Evolutionary conservation across 2,113 vertebrate genomes (phyloP), one percentile per base, ranked within the genome.

Genomic region (Colistium nudipinnis): DNA sequence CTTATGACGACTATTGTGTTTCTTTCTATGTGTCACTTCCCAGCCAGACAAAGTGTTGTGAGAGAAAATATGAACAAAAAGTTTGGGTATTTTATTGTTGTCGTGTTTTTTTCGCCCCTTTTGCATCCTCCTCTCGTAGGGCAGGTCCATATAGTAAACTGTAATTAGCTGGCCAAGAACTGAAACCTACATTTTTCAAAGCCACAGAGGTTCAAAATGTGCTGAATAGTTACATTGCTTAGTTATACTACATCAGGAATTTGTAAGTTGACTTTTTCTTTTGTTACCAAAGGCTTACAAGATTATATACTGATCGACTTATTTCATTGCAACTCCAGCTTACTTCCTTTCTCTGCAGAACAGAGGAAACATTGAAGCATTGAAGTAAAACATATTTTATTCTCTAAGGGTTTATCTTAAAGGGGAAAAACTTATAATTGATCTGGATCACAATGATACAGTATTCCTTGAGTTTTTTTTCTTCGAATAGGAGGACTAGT

Each of bases 11-110:
- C 55, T 74, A 69, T 81, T 83, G 67, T 68, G 65, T 77, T 82
- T 80, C 66, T 84, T 74, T 82, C 33, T 28, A 62, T 81, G 77
- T 86, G 84, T 90, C 82, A 86, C 80, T 87, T 88, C 71, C 56
- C 65, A 67, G 60, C 75, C 52, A 57, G 47, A 67, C 2, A 62
- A 43, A 53, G 47, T 60, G 62, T 33, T 63, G 24, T 43, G 25
- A 45, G 36, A n/a, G 24, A 27, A 57, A 69, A 44, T 22, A 39
- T 62, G 51, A 61, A 70, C 62, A 68, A 63, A 60, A 68, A 70
- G 28, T 54, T n/a, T 10, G 11, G 19, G 20, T 30, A 20, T 57
- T 60, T 60, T 52, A 61, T 64, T 61, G 27, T 70, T 66, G 44
- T 57, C 35, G 16, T 17, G 19, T 22, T 19, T 20, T 22, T 19